Base-by-base conservation (phyloP, 2,888 invertebrate genomes). In the Ptychoptera albimana region DNA sequence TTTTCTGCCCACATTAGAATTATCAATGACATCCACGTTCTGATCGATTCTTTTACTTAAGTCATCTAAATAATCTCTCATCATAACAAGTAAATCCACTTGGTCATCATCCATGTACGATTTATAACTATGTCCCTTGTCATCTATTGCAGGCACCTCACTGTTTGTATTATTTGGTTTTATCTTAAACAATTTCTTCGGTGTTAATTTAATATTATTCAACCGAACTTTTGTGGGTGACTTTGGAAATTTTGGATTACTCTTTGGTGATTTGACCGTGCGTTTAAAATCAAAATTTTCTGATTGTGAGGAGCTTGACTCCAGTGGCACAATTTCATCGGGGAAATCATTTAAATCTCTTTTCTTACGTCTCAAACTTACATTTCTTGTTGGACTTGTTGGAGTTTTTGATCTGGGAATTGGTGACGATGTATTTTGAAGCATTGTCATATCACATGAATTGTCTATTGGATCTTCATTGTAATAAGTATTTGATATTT, bases 261-360 rank as follows among this genome's bases (percentile, higher is more conserved):
- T 15, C 41, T 37, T 48, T 3, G 63, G 64, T 1, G 62, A 57
- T 31, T 57, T 51, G 1, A 64, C 56, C 14, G 53, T 57, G 9
- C 63, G 58, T 2, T 58, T 55, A 43, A 64, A 64, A 49, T 64
- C 59, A 32, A 64, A 64, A 36, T 36, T 13, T 12, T 13, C 13
- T 12, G 11, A n/a, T n/a, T n/a, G n/a, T n/a, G n/a, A 12, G 12
- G 8, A 12, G 8, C 12, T 36, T 12, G 8, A 36, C 8, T 36
- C 12, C 12, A 12, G 36, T 36, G 12, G 12, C 2, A 13, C 13
- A 13, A 12, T 36, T 16, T 34, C 30, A 12, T 16, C 15, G 8
- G 42, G 16, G 9, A 32, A 23, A 7, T 23, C 23, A 23, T 23
- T 23, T 23, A 23, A 23, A 23, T 23, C 23, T 23, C 23, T 23